These are phyloP conservation scores for Anolis carolinensis DNA, from an alignment of 2,113 vertebrate genomes.

Conservation along the genomic window DNA sequence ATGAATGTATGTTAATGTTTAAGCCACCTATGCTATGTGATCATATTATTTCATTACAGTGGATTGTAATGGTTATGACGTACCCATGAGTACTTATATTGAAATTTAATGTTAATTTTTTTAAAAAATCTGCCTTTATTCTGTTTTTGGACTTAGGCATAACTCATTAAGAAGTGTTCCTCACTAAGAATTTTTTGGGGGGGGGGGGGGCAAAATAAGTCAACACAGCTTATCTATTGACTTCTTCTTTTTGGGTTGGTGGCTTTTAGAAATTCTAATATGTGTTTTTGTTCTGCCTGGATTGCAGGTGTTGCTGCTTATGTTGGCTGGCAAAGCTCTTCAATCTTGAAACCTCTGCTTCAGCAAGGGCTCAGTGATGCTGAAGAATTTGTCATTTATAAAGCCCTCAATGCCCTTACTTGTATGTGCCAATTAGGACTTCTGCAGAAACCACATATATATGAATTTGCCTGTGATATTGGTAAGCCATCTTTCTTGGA, in stretches of 20 bases:
- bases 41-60: background rate
- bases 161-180: background rate
- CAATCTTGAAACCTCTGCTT: constrained; percentile 94
- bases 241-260: background rate
- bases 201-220: no score
- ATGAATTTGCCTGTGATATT: constrained; percentile 95
- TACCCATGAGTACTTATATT: no score
- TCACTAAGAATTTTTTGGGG: background rate
- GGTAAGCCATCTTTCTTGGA: constrained; percentile 77
- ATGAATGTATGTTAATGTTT: background rate
- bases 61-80: no score
- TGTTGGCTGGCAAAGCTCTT: constrained; percentile 98
- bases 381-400: constrained; percentile 98
- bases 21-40: background rate
- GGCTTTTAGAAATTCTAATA: background rate
- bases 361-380: constrained; percentile 97
- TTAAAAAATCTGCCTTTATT: no score
- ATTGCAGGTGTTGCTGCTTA: constrained; percentile 93
- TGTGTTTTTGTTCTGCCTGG: background rate
- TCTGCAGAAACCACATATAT: constrained; percentile 95
- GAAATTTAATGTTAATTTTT: background rate
- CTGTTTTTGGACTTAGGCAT: background rate
- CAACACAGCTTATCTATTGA: background rate
- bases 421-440: constrained; percentile 97
- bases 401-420: constrained; percentile 93